Evolutionary conservation across 2,797 vertebrate genomes (phyloP).

Genomic region (Sternotherus odoratus): DNA sequence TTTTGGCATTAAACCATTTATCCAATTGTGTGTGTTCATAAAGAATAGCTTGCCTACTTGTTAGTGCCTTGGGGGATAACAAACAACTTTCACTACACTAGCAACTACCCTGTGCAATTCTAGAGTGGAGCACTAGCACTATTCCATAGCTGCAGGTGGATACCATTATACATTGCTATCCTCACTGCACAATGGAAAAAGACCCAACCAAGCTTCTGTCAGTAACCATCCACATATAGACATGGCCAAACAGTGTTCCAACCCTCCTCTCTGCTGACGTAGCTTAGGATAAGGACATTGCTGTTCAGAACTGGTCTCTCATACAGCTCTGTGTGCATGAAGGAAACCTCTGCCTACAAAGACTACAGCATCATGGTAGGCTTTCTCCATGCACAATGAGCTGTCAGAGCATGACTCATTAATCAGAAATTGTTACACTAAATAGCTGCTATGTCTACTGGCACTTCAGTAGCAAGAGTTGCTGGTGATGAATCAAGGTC

Average conservation of each 20-base stretch:
- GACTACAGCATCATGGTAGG: neutral
- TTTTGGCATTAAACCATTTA: too few relatives aligned
- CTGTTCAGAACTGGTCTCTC: neutral
- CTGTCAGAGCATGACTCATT: neutral
- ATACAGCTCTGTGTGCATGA: neutral
- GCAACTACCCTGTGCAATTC: neutral
- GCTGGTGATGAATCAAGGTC: neutral
- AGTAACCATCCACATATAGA: neutral
- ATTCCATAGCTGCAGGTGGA: neutral
- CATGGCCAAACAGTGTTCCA: neutral
- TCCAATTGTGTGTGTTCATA: neutral
- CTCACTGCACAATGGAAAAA: neutral
- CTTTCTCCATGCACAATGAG: neutral
- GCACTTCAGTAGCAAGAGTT: accelerated
- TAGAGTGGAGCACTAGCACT: neutral
- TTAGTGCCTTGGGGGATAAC: neutral
- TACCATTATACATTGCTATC: neutral
- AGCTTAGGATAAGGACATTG: neutral
- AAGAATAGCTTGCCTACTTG: neutral
- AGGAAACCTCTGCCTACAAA: neutral
- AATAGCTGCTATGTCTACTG: neutral
- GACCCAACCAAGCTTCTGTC: neutral
- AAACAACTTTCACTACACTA: neutral
- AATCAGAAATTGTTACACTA: neutral
- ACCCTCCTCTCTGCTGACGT: neutral